Evolutionary conservation across 2,113 vertebrate species (phyloP), one percentile per base, ranked within the genome.

Genomic region (Oophaga pumilio): DNA sequence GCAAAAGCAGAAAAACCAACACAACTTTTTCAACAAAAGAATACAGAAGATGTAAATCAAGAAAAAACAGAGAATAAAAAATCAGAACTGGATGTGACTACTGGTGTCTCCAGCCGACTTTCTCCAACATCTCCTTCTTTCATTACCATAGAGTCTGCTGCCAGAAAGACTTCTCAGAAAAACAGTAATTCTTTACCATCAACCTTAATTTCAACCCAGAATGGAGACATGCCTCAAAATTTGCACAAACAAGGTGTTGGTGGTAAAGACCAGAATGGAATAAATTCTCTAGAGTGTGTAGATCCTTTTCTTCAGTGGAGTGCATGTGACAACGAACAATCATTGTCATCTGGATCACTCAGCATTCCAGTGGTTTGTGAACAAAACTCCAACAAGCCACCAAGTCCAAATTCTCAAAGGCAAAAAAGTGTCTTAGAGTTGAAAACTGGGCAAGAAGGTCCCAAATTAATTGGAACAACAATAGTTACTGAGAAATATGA

Each of bases 81-180:
- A 79, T 17, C 87, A 78, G 85, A 90, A 1, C 77, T 89, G 0
- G 90, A 76, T 20, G 86, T 90, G 4, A 90, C 93, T 20, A 87
- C 0, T 3, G 13, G 56, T 33, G 0, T 90, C 74, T 95, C 95
- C 28, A 91, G 91, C n/a, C 91, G 86, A 0, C 93, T 91, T 49
- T 95, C 96, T 77, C 93, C 93, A 53, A 95, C 95, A 8, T 96
- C 96, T 22, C 96, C 97, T 28, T 95, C 94, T 4, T 98, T 95
- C 82, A 98, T 97, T 91, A 93, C 96, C 71, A 96, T 97, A 0
- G 94, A 97, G 60, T 98, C 96, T 8, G 95, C 95, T 57, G 93
- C 94, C 20, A 95, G 94, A 90, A 97, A 95, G 89, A 90, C 92
- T 15, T 68, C 80, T 1, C 92, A 94, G 11, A 88, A 92, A 14